These are phyloP conservation scores for Orbicella faveolata DNA, from an alignment of 64 coral and sea anemone species.

Conservation along the genomic window DNA sequence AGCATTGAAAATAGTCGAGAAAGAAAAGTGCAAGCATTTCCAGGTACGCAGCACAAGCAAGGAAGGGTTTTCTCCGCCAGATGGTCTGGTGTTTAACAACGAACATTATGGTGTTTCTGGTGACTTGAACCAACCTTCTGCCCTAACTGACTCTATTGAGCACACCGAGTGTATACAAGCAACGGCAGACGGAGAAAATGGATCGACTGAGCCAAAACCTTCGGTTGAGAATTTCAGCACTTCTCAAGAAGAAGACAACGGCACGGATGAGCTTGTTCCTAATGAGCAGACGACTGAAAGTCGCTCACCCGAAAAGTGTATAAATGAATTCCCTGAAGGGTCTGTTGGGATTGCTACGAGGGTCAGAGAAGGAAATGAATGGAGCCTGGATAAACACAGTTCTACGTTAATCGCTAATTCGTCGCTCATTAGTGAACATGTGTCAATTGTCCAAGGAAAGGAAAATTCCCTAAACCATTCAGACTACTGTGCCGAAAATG, in stretches of 20 bases:
- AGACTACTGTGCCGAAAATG: neutral
- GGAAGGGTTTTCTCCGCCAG: neutral
- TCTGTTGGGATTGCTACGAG: neutral
- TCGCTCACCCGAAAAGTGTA: neutral
- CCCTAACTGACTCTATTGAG: neutral
- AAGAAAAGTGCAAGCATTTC: conserved; percentile 5
- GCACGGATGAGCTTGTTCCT: neutral
- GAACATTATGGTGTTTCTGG: neutral
- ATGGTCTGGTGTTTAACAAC: neutral
- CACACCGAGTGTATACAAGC: neutral
- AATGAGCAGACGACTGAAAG: neutral
- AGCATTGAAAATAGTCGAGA: conserved; percentile 14
- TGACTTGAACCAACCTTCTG: neutral
- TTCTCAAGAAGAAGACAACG: neutral
- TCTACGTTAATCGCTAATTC: neutral
- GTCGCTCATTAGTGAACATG: neutral
- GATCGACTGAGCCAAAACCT: neutral
- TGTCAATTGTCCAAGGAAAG: neutral
- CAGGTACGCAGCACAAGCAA: neutral
- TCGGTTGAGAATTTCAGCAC: neutral
- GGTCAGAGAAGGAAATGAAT: neutral
- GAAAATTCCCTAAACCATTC: neutral
- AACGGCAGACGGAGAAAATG: neutral
- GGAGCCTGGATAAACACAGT: neutral
- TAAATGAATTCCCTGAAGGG: neutral